Evolutionary conservation across 2,888 invertebrate genomes (phyloP), one percentile per base, ranked within the genome.

Genomic region (Parasteatoda lunata): DNA sequence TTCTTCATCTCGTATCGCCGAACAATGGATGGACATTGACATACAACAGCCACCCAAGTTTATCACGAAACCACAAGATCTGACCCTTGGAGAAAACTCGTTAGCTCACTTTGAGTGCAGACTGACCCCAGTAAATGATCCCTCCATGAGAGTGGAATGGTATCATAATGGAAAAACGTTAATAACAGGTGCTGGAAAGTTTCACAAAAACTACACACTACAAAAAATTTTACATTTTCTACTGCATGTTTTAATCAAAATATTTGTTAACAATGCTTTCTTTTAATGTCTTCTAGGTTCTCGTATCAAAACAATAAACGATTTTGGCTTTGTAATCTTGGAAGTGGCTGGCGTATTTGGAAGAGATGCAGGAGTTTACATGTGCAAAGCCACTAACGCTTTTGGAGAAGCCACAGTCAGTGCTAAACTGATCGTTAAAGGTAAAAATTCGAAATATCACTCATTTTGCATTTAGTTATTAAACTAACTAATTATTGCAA

Each of bases 331-430:
- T 91, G 98, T 98, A 13, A 97, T 98, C 51, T 93, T 99, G 85
- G 99, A 99, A 91, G 97, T 99, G 90, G 95, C 97, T 93, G 96
- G 98, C 90, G 96, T 97, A 84, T 95, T 97, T 91, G 96, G 98
- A 8, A 99, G 99, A 92, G 99, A 99, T 93, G 96, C 97, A n/a
- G 99, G 99, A 66, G 96, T 96, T 0, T 99, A 99, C 91, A 98
- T 98, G 0, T 97, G 97, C 92, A 94, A 97, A 90, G 98, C 98
- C 3, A 95, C 94, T 76, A 99, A 98, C 92, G 96, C 96, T 91
- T 94, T 97, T 54, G 99, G 99, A 4, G 97, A 98, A 93, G 97
- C 97, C 30, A 76, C 85, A 47, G 84, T 96, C 11, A 95, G 95
- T 90, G 96, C 97, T 89, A 93, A 94, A 90, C 94, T 98, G 88